Conservation (phyloP, 1,140 invertebrate species). For the Oryctes rhinoceros region DNA sequence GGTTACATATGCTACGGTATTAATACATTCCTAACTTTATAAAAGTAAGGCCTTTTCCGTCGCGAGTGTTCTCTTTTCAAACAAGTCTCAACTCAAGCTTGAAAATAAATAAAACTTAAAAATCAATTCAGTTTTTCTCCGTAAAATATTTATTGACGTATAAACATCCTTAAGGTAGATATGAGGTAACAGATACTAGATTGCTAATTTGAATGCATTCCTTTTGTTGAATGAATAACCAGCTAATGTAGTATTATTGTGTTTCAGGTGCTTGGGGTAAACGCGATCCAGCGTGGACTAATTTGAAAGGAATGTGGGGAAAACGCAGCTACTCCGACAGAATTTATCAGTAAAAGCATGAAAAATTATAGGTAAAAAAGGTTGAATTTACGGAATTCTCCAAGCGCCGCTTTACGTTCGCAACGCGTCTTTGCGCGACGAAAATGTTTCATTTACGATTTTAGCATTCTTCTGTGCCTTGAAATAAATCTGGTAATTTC, state of each 20-base stretch:
- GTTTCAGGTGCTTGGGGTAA: conserved; percentile 70
- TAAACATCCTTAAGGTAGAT: too few species aligned
- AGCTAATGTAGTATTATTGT: background rate
- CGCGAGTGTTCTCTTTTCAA: too few species aligned
- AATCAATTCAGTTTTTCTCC: too few species aligned
- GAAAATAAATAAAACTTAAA: too few species aligned
- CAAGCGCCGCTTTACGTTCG: background rate
- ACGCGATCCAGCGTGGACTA: conserved; percentile 76
- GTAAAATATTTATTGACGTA: too few species aligned
- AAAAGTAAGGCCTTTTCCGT: too few species aligned
- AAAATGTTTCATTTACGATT: conserved; percentile 12
- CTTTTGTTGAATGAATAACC: background rate
- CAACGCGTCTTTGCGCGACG: background rate
- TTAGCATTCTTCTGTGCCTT: background rate
- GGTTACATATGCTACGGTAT: too few species aligned
- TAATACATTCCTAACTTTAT: too few species aligned
- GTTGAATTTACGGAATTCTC: background rate
- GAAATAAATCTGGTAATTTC: too few species aligned
- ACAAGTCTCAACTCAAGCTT: too few species aligned
- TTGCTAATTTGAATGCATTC: too few species aligned
- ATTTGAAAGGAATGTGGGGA: conserved; percentile 77
- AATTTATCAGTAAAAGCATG: conserved; percentile 41
- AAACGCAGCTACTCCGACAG: conserved; percentile 62
- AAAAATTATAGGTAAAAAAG: conserved; percentile 31
- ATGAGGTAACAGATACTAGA: too few species aligned